phyloP scores from a whole-genome alignment of 2,888 invertebrate genomes.

The Tridacna gigas region DNA sequence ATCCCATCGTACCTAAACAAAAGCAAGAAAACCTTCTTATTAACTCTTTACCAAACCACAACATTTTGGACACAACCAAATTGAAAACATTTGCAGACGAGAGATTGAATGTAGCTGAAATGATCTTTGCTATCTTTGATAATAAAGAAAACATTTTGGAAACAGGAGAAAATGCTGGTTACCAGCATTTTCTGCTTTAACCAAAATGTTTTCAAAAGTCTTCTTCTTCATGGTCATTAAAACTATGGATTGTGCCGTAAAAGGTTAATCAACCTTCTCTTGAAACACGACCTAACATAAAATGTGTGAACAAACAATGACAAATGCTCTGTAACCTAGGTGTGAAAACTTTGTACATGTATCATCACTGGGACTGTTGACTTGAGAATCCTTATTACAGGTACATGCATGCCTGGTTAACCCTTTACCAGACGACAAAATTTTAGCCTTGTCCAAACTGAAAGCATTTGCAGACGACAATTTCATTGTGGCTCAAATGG shows the following conservation, averaged over 20 bases:
- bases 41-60: background rate
- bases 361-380: too few species aligned
- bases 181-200: background rate
- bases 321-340: too few species aligned
- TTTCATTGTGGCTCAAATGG: too few species aligned
- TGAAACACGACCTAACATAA: too few species aligned
- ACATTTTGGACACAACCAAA: background rate
- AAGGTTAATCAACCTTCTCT: too few species aligned
- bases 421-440: background rate
- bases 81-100: background rate
- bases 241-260: background rate
- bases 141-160: background rate
- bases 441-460: background rate
- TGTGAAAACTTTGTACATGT: too few species aligned
- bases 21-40: background rate
- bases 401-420: too few species aligned
- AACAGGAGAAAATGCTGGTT: background rate
- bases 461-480: background rate
- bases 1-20: slow-evolving; percentile 54
- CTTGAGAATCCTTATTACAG: too few species aligned
- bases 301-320: too few species aligned
- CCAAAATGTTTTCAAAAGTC: background rate
- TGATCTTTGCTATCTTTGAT: background rate
- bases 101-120: background rate
- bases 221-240: background rate